A percentile compares a stretch with the other conserved stretches of the same genome.
phyloP scores from a whole-genome alignment of 2,888 invertebrate species.

The Cylloceria caligata region DNA sequence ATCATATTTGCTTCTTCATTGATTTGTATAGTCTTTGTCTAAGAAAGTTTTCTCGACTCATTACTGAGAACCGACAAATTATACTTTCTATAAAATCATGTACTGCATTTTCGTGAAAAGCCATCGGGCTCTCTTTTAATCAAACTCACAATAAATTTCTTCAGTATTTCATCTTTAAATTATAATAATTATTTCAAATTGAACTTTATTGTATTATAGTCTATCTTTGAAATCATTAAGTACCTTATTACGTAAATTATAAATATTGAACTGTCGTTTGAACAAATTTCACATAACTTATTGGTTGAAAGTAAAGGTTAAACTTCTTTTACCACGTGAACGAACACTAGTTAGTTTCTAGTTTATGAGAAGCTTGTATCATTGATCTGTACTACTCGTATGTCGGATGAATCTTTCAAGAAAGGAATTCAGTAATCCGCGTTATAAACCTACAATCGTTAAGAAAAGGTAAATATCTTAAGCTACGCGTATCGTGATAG shows the following conservation, averaged over 20 bases:
- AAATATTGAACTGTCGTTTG: no score
- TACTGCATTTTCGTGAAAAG: neutral
- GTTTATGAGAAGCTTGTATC: neutral
- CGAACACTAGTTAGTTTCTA: neutral
- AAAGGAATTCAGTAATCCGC: neutral
- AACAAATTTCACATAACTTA: no score
- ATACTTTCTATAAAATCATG: neutral
- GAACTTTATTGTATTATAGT: no score
- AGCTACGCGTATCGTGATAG: constrained; percentile 10
- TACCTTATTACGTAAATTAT: no score
- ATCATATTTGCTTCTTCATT: neutral
- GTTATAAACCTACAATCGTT: neutral
- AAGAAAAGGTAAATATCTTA: constrained; percentile 13
- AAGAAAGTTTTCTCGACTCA: neutral
- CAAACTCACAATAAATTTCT: no score
- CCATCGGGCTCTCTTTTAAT: neutral
- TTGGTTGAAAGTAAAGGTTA: no score
- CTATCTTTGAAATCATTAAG: no score
- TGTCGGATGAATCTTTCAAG: neutral
- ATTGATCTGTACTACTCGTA: no score
- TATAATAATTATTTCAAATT: no score
- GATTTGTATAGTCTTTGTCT: neutral
- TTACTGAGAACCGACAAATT: neutral
- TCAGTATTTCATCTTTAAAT: no score
- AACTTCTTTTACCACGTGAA: no score